Percentiles rank a stretch among this genome's conserved stretches.
These are phyloP conservation scores for Onychomys leucogaster DNA, from an alignment of 2,797 vertebrate species.

Conservation along the genomic window DNA sequence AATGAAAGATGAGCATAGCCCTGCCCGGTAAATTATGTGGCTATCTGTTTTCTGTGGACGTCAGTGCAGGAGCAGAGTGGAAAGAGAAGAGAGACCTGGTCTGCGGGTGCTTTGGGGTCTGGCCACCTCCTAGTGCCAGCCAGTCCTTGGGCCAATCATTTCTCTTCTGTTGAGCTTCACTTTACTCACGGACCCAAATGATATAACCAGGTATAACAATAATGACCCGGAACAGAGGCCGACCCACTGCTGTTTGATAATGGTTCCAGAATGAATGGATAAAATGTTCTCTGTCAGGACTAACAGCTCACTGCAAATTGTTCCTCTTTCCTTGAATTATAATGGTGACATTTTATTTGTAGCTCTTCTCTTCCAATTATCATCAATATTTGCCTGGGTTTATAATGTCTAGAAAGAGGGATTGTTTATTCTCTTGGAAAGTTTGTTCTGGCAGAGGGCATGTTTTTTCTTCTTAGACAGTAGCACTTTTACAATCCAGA, in stretches of 20 bases:
- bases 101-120: neutral
- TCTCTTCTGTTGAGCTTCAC: neutral
- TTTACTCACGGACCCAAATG: neutral
- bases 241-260: neutral
- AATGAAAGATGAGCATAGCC: conserved; percentile 4
- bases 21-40: neutral
- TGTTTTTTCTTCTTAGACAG: conserved; percentile 63
- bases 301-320: neutral
- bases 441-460: conserved; percentile 43
- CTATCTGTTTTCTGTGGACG: conserved; percentile 9
- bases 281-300: neutral
- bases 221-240: neutral
- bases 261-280: neutral
- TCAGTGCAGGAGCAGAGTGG: neutral
- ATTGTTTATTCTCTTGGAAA: conserved; percentile 69
- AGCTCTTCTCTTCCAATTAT: conserved; percentile 73
- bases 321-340: neutral
- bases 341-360: conserved; percentile 66
- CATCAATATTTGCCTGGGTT: conserved; percentile 60
- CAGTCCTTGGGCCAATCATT: neutral
- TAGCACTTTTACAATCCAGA: conserved; percentile 68
- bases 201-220: neutral
- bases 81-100: neutral
- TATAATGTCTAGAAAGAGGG: conserved; percentile 6
- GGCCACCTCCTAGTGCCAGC: neutral